These are phyloP conservation scores for Macaria liturata DNA, from an alignment of 2,888 invertebrate species.

Conservation along the genomic window DNA sequence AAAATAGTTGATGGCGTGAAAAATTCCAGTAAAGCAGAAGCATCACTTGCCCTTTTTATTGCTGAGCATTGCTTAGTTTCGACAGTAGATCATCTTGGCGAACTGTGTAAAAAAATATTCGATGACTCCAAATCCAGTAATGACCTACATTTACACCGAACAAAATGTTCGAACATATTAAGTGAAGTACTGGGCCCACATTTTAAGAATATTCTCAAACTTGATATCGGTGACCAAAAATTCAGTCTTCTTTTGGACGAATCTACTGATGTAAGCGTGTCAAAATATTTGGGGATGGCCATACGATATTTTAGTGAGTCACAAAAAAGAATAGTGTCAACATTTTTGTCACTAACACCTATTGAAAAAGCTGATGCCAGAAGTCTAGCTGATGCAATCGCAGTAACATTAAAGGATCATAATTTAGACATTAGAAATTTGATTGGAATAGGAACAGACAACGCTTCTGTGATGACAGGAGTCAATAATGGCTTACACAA, in stretches of 20 bases:
- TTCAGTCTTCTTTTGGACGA: conserved; percentile 25
- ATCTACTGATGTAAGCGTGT: conserved; percentile 25
- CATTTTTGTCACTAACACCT: conserved; percentile 13
- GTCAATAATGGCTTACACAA: conserved; percentile 40
- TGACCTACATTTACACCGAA: conserved; percentile 25
- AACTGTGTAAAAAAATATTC: conserved; percentile 15
- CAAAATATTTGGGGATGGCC: conserved; percentile 23
- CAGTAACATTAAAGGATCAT: conserved; percentile 6
- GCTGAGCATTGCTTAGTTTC: conserved; percentile 19
- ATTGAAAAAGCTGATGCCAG: conserved; percentile 18
- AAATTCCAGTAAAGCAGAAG: conserved; percentile 4
- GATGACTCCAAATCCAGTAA: conserved; percentile 12
- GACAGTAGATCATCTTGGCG: conserved; percentile 20
- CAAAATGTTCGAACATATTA: conserved; percentile 28
- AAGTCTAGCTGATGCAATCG: conserved; percentile 6
- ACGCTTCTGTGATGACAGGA: conserved; percentile 49
- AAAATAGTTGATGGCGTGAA: conserved; percentile 12
- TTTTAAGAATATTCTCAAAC: conserved; percentile 16
- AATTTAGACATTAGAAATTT: conserved; percentile 32
- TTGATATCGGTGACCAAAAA: conserved; percentile 22
- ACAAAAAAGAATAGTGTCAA: conserved; percentile 14
- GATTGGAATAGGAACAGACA: conserved; percentile 44
- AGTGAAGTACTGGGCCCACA: conserved; percentile 27
- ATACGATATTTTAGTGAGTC: conserved; percentile 25
- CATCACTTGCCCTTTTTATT: conserved; percentile 15